Base-by-base conservation (phyloP, 2,888 invertebrate genomes). In the Dicyrtoma fusca region DNA sequence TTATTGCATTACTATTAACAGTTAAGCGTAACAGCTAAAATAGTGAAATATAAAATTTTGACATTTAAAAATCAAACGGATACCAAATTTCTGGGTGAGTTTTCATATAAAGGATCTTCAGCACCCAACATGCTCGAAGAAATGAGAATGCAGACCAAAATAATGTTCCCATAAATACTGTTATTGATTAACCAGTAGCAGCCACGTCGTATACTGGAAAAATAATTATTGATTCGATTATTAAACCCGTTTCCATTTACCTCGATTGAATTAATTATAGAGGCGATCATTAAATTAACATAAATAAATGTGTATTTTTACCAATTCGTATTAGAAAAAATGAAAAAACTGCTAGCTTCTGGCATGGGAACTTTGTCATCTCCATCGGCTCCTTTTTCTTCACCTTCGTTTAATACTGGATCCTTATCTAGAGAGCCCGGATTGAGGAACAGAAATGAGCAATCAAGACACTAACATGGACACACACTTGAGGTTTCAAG, bases 261-360 rank as follows among this genome's bases (percentile, higher is more conserved):
- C n/a, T n/a, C n/a, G n/a, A n/a, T n/a, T n/a, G n/a, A n/a, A n/a
- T n/a, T n/a, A n/a, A n/a, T n/a, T n/a, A n/a, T n/a, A n/a, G n/a
- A n/a, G n/a, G n/a, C n/a, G n/a, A n/a, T n/a, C 10, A 17, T 14
- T 55, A 14, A 10, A 55, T 55, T 34, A 34, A 8, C 34, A 34
- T 34, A 34, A 5, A 34, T 5, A 34, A 34, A 34, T 34, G 8
- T 34, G 34, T 34, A 34, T 5, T 34, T 34, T 55, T 34, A 74
- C 74, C 23, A 45, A 69, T 80, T 80, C 42, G 71, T 65, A 51
- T 76, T 69, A 21, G 78, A 76, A 68, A 80, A 75, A 51, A 78
- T 76, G 62, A 80, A 80, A 61, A 80, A 78, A 23, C 72, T 69
- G 26, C 75, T 74, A 14, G 77, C 80, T 45, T 80, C 76, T 17